A percentile compares a stretch with the other conserved stretches of the same genome.
Conservation (phyloP, 2,888 invertebrate species). For the Eupithecia abbreviata region DNA sequence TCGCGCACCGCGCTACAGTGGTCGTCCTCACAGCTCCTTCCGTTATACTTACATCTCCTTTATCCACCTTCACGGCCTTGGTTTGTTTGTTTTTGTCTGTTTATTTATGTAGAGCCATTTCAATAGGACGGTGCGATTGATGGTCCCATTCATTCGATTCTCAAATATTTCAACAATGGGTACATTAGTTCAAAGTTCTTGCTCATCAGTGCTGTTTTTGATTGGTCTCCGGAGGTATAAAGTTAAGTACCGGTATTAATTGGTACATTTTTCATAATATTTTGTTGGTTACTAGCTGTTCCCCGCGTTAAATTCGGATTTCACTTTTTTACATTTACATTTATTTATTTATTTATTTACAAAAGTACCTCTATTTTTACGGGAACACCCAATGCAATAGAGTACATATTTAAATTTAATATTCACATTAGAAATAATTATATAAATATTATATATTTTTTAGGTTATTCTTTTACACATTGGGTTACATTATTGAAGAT, state of each 20-base stretch:
- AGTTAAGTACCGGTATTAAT: neutral
- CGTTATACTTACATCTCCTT: conserved; percentile 1
- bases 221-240: neutral
- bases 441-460: too few relatives aligned
- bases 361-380: too few relatives aligned
- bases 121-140: conserved; percentile 13
- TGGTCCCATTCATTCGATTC: conserved; percentile 3
- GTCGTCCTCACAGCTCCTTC: neutral
- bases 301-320: too few relatives aligned
- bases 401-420: too few relatives aligned
- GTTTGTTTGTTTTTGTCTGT: conserved; percentile 13
- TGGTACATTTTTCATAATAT: neutral
- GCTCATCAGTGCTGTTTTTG: neutral
- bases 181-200: neutral
- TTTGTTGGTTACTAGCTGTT: neutral
- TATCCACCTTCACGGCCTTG: conserved; percentile 12
- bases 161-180: conserved; percentile 13
- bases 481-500: too few relatives aligned
- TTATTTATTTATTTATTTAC: too few relatives aligned
- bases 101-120: conserved; percentile 11
- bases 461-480: too few relatives aligned
- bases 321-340: too few relatives aligned
- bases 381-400: too few relatives aligned
- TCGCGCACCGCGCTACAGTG: too few relatives aligned
- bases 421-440: too few relatives aligned